phyloP scores from a whole-genome alignment of 1,140 invertebrate genomes.

The Eulimnadia texana region DNA sequence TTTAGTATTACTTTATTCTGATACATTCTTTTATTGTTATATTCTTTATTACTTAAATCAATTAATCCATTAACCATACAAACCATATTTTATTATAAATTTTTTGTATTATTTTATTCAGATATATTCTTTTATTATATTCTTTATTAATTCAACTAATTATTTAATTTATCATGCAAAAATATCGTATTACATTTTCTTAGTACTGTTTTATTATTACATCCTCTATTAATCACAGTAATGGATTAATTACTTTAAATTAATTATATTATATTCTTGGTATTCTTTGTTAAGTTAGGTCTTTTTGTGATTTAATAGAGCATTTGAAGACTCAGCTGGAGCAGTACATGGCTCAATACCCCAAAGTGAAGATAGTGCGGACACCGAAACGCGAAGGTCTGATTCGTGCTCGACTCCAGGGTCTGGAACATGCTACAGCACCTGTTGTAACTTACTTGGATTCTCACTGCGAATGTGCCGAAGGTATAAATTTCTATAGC shows the following conservation, averaged over 20 bases:
- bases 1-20: no score
- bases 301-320: no score
- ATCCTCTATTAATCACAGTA: no score
- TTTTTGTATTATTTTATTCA: no score
- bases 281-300: no score
- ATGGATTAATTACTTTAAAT: no score
- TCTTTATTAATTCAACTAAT: no score
- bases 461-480: conserved; percentile 74
- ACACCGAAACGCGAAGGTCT: conserved; percentile 81
- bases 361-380: conserved; percentile 71
- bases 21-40: no score
- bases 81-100: not conserved
- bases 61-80: not conserved
- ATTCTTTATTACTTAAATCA: not conserved
- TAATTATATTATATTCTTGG: not conserved
- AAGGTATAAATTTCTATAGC: conserved; percentile 27
- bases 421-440: conserved; percentile 79
- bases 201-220: no score
- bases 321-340: conserved; percentile 83
- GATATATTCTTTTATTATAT: no score
- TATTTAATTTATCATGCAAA: no score
- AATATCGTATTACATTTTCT: no score
- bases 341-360: conserved; percentile 74
- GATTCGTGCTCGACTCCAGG: conserved; percentile 79
- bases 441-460: conserved; percentile 93